phyloP scores from a whole-genome alignment of 2,113 vertebrate species.

The Eudyptes chrysolophus region DNA sequence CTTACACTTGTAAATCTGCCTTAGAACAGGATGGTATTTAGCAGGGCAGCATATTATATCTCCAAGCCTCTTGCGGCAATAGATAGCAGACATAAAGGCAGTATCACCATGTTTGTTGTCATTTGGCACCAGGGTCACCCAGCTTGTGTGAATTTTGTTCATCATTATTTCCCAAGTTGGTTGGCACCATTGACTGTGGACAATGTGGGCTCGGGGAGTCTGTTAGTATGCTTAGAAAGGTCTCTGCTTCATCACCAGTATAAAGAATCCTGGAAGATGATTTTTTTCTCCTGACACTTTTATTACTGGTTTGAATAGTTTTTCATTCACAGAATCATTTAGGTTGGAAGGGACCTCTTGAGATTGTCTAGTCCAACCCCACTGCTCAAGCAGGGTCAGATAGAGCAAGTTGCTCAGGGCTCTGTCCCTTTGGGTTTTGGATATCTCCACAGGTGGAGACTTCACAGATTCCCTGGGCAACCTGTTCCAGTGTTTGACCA shows the following conservation, averaged over 20 bases:
- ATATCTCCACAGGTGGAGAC: background rate
- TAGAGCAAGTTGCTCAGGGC: background rate
- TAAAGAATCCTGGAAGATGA: background rate
- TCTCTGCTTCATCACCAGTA: background rate
- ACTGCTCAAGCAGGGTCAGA: background rate
- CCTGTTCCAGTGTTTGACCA: background rate
- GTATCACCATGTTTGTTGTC: background rate
- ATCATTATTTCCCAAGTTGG: background rate
- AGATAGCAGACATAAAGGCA: background rate
- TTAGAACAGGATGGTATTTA: background rate
- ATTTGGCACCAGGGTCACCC: background rate
- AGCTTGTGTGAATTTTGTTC: background rate
- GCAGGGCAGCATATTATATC: background rate
- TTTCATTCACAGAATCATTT: background rate
- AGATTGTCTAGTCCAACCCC: background rate
- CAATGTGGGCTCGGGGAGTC: accelerated
- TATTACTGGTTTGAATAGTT: background rate
- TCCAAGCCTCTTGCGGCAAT: background rate
- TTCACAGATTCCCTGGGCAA: background rate
- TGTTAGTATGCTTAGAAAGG: background rate
- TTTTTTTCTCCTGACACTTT: background rate
- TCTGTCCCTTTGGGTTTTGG: background rate
- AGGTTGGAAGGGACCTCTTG: background rate
- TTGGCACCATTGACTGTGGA: background rate
- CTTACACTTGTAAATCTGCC: background rate